Percentiles rank a stretch among this genome's conserved stretches.
These are phyloP conservation scores for Antedon mediterranea DNA, from an alignment of 53 echinoderm and acorn worm species.

Conservation along the genomic window DNA sequence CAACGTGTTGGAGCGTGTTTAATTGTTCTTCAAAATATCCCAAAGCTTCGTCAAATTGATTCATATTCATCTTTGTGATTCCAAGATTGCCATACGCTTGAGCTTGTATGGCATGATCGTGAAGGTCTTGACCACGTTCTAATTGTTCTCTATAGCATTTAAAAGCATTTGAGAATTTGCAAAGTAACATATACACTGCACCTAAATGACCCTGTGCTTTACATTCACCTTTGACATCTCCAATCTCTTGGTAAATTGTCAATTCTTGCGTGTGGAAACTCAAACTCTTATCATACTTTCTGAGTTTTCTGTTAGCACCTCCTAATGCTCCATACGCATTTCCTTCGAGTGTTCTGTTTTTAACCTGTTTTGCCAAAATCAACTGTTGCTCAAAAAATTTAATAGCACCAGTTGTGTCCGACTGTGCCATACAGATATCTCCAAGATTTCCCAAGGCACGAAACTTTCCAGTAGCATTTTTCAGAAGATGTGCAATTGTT, in stretches of 20 bases:
- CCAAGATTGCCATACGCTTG: conserved; percentile 94
- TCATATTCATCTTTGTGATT: conserved; percentile 98
- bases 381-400: conserved; percentile 91
- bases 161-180: conserved; percentile 81
- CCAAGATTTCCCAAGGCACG: conserved; percentile 95
- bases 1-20: conserved; percentile 61
- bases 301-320: conserved; percentile 70
- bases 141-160: conserved; percentile 97
- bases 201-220: conserved; percentile 93
- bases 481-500: conserved; percentile 87
- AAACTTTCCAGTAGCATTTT: conserved; percentile 90
- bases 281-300: conserved; percentile 71
- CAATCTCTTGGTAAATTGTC: conserved; percentile 77
- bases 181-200: conserved; percentile 73
- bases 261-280: conserved; percentile 92
- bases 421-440: conserved; percentile 88
- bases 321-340: conserved; percentile 86
- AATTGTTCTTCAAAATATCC: conserved; percentile 95
- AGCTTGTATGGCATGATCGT: conserved; percentile 70
- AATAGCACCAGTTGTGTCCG: conserved; percentile 80
- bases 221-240: conserved; percentile 86
- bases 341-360: conserved; percentile 80
- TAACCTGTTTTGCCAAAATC: conserved; percentile 80
- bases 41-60: conserved; percentile 88
- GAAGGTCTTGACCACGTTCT: conserved; percentile 57